phyloP scores from a whole-genome alignment of 2,888 invertebrate species.

The Harpalus rufipes region DNA sequence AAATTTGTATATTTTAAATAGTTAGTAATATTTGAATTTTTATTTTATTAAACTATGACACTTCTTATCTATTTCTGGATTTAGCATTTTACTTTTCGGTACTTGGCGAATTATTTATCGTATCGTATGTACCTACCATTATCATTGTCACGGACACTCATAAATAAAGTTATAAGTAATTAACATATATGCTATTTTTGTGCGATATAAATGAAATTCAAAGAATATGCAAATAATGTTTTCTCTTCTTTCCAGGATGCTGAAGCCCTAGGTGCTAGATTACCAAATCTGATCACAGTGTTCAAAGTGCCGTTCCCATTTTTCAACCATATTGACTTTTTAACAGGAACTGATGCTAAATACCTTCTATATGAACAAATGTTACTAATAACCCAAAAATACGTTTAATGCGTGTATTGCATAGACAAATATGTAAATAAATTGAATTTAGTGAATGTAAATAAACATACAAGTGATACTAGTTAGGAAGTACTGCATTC shows the following conservation, averaged over 20 bases:
- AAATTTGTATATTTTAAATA: too few relatives aligned
- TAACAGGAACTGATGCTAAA: slow-evolving; percentile 83
- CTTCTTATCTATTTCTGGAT: too few relatives aligned
- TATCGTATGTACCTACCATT: too few relatives aligned
- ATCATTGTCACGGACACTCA: too few relatives aligned
- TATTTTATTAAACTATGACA: too few relatives aligned
- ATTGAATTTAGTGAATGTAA: not conserved
- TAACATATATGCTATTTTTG: too few relatives aligned
- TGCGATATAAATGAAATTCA: too few relatives aligned
- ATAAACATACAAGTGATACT: not conserved
- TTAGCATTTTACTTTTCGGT: too few relatives aligned
- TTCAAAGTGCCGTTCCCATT: slow-evolving; percentile 79
- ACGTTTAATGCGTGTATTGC: slow-evolving; percentile 47
- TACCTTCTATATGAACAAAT: slow-evolving; percentile 81
- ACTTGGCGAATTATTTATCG: too few relatives aligned
- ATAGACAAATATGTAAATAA: not conserved
- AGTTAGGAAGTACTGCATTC: not conserved
- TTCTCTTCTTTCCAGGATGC: slow-evolving; percentile 78
- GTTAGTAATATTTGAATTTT: too few relatives aligned
- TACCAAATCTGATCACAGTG: slow-evolving; percentile 80
- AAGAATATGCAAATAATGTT: not conserved
- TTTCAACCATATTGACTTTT: slow-evolving; percentile 86
- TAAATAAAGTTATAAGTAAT: too few relatives aligned
- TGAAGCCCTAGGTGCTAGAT: slow-evolving; percentile 78
- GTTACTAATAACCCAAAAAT: slow-evolving; percentile 79